phyloP scores from a whole-genome alignment of 2,888 invertebrate species.

The Ennomos erosarius region DNA sequence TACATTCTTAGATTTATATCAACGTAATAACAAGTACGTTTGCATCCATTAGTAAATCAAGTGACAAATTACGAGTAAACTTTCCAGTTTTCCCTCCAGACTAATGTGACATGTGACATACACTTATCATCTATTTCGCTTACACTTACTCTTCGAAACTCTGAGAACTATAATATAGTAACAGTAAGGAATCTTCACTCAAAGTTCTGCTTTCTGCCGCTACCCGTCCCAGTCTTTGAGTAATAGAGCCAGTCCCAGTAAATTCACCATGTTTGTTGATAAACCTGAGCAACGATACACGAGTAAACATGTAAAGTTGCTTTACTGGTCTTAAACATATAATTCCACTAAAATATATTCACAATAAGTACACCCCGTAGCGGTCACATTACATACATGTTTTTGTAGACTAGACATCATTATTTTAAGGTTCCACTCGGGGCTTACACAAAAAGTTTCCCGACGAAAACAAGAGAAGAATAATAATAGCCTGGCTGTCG shows the following conservation, averaged over 20 bases:
- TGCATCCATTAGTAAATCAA: too few species aligned
- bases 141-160: slow-evolving; percentile 9
- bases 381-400: slow-evolving; percentile 24
- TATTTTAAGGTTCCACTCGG: slow-evolving; percentile 23
- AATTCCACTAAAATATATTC: slow-evolving; percentile 2
- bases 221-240: too few species aligned
- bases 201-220: not conserved
- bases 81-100: slow-evolving; percentile 13
- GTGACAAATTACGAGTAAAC: not conserved
- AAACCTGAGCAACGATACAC: too few species aligned
- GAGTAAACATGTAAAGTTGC: not conserved
- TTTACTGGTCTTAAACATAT: slow-evolving; percentile 7
- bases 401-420: slow-evolving; percentile 24
- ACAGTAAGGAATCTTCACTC: slow-evolving; percentile 6
- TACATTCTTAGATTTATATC: too few species aligned
- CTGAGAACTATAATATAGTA: slow-evolving; percentile 10
- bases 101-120: slow-evolving; percentile 28
- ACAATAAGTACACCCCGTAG: slow-evolving; percentile 15
- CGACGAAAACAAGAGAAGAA: slow-evolving; percentile 19
- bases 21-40: too few species aligned
- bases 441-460: slow-evolving; percentile 29
- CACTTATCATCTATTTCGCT: slow-evolving; percentile 29
- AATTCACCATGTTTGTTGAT: too few species aligned
- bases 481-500: slow-evolving; percentile 30
- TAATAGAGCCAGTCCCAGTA: too few species aligned